phyloP scores from a whole-genome alignment of 30 jellyfish, hydroid and myxozoan species.

The Aurelia aurita region DNA sequence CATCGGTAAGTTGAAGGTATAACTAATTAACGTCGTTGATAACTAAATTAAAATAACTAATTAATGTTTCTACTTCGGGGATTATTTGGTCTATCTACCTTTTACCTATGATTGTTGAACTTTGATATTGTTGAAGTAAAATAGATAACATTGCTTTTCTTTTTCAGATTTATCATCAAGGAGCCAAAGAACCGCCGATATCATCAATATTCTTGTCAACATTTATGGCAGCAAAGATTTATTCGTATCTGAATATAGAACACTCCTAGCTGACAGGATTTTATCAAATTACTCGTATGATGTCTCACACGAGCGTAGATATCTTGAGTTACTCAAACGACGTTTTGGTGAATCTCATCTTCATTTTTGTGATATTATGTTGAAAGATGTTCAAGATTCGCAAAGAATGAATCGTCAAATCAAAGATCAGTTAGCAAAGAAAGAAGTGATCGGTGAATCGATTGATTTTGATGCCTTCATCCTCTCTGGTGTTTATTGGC shows the following conservation, averaged over 20 bases:
- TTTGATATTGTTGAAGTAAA: too few species aligned
- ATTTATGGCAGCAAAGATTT: slow-evolving; percentile 96
- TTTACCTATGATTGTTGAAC: too few species aligned
- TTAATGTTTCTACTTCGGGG: too few species aligned
- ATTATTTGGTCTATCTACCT: too few species aligned
- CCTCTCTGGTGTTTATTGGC: slow-evolving; percentile 94
- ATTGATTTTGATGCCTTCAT: slow-evolving; percentile 88
- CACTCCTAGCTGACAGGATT: slow-evolving; percentile 86
- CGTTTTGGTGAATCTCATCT: slow-evolving; percentile 95
- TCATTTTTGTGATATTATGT: slow-evolving; percentile 95
- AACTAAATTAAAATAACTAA: too few species aligned
- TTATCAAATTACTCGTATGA: slow-evolving; percentile 81
- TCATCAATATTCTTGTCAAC: slow-evolving; percentile 90
- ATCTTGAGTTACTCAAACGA: slow-evolving; percentile 91
- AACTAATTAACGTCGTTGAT: too few species aligned
- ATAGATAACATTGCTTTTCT: background rate
- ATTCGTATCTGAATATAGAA: slow-evolving; percentile 93
- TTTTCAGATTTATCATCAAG: slow-evolving; percentile 77
- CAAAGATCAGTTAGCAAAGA: slow-evolving; percentile 66
- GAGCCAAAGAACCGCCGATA: slow-evolving; percentile 93
- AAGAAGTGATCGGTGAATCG: slow-evolving; percentile 8
- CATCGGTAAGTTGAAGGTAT: slow-evolving; percentile 83
- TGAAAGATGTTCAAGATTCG: slow-evolving; percentile 96
- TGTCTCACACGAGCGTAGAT: slow-evolving; percentile 94
- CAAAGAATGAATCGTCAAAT: slow-evolving; percentile 95